phyloP scores from a whole-genome alignment of 2,888 invertebrate species.

The Sinelater perroti region DNA sequence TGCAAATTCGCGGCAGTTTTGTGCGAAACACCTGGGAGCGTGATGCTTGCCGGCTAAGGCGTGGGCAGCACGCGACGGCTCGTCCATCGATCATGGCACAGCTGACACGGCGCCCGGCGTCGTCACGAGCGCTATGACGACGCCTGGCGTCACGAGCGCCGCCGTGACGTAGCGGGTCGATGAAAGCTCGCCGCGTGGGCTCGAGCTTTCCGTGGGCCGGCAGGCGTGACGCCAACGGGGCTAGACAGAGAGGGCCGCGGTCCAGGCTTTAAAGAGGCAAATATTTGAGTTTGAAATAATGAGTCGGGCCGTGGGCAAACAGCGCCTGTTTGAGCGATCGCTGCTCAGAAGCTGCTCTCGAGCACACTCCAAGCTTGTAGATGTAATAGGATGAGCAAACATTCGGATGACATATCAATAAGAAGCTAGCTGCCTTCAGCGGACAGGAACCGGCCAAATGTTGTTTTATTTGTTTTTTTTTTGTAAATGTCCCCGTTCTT shows the following conservation, averaged over 20 bases:
- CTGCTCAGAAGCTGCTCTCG: slow-evolving; percentile 13
- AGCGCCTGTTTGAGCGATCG: slow-evolving; percentile 14
- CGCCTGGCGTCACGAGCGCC: slow-evolving; percentile 20
- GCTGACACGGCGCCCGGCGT: slow-evolving; percentile 28
- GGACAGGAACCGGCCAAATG: too few relatives aligned
- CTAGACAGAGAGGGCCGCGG: neutral
- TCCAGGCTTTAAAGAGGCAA: slow-evolving; percentile 11
- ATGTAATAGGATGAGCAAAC: slow-evolving; percentile 25
- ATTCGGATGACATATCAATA: slow-evolving; percentile 8
- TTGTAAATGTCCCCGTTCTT: too few relatives aligned
- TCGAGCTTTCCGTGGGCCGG: slow-evolving; percentile 14
- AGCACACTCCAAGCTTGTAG: slow-evolving; percentile 16
- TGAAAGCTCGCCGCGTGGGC: slow-evolving; percentile 22
- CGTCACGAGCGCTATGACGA: slow-evolving; percentile 39
- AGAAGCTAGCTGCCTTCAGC: too few relatives aligned
- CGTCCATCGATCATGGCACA: slow-evolving; percentile 37
- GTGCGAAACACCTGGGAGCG: slow-evolving; percentile 13
- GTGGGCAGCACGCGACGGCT: slow-evolving; percentile 24
- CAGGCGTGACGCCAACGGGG: slow-evolving; percentile 1
- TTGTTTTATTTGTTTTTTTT: too few relatives aligned
- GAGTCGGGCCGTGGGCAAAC: slow-evolving; percentile 12
- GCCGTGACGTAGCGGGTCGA: slow-evolving; percentile 23
- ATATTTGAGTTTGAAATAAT: slow-evolving; percentile 19
- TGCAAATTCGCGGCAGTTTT: slow-evolving; percentile 4
- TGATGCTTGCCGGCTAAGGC: slow-evolving; percentile 27